Conservation (phyloP, 2,797 vertebrate species). For the Ctenosaura bakeri region DNA sequence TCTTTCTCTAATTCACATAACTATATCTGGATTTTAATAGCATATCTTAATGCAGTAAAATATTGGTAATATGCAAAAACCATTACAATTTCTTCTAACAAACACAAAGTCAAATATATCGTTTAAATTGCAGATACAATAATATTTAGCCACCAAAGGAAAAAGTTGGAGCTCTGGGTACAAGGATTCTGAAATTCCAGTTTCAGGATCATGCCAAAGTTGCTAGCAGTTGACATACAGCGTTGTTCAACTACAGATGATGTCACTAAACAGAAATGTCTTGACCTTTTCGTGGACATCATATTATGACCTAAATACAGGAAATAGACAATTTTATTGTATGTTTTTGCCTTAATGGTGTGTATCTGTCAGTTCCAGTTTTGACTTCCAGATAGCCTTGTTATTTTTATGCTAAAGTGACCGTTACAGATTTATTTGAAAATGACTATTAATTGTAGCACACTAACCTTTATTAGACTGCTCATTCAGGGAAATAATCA, state of each 20-base stretch:
- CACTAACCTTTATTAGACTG: background rate
- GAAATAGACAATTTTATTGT: background rate
- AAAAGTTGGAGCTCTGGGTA: background rate
- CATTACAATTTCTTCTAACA: background rate
- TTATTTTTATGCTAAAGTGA: background rate
- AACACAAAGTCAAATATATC: background rate
- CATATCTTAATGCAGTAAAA: background rate
- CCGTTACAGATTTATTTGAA: background rate
- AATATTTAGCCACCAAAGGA: background rate
- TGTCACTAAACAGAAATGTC: background rate
- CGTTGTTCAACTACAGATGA: background rate
- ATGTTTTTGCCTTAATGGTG: background rate
- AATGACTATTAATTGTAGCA: background rate
- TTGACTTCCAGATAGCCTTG: background rate
- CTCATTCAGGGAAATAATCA: background rate
- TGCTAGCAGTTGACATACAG: background rate
- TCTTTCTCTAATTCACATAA: background rate
- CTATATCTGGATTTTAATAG: background rate
- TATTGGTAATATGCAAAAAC: background rate
- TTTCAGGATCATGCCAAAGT: background rate
- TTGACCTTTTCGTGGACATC: background rate
- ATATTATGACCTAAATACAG: background rate
- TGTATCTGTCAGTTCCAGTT: background rate
- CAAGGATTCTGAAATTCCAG: background rate
- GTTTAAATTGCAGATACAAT: background rate